phyloP scores from a whole-genome alignment of 2,888 invertebrate genomes.

The Trichopoda pennipes region DNA sequence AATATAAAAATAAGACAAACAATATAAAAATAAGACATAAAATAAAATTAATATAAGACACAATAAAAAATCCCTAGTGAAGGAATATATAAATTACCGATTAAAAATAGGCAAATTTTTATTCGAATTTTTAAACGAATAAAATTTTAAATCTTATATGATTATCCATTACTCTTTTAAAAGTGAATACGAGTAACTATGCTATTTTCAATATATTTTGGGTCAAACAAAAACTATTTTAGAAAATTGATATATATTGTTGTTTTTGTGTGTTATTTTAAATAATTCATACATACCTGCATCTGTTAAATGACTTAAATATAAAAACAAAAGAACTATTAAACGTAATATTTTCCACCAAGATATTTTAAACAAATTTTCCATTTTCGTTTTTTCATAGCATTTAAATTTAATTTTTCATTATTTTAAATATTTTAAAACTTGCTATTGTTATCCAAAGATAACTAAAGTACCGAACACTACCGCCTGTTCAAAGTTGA shows the following conservation, averaged over 20 bases:
- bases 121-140: no score
- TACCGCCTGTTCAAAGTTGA: conserved; percentile 33
- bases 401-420: conserved; percentile 33
- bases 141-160: no score
- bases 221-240: not conserved
- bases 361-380: conserved; percentile 29
- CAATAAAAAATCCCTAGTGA: no score
- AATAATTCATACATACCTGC: conserved; percentile 46
- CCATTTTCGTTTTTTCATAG: conserved; percentile 63
- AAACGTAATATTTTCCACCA: conserved; percentile 46
- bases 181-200: no score
- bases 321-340: conserved; percentile 43
- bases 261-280: not conserved
- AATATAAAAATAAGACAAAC: no score
- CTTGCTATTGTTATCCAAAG: not conserved
- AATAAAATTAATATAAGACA: no score
- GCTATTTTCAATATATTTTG: no score
- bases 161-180: no score
- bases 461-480: conserved; percentile 3
- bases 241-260: not conserved
- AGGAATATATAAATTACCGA: no score
- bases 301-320: conserved; percentile 50
- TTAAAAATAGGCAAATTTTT: no score
- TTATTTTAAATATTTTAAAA: not conserved
- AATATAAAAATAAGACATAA: no score